Evolutionary conservation across 2,797 vertebrate genomes (phyloP).

Genomic region (Distichodus sexfasciatus): DNA sequence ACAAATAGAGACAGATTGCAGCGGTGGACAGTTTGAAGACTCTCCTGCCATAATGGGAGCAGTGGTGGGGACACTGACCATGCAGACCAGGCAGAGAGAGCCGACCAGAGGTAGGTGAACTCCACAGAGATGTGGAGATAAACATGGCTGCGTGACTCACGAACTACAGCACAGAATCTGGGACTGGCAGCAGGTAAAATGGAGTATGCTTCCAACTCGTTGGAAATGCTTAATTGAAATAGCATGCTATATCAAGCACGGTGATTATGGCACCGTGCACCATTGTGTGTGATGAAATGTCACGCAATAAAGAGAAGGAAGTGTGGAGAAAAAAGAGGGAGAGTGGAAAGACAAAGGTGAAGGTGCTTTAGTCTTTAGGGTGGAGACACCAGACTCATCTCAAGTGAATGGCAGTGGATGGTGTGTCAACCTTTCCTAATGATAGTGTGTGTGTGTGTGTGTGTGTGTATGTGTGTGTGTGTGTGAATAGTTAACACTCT

Average conservation of each 20-base stretch:
- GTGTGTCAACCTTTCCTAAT: slow-evolving; percentile 28
- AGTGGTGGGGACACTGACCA: slow-evolving; percentile 96
- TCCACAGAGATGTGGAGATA: slow-evolving; percentile 7
- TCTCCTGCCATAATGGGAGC: slow-evolving; percentile 88
- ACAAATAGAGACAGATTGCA: slow-evolving; percentile 32
- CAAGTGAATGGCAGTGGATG: no score
- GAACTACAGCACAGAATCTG: not conserved
- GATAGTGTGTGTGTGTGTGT: slow-evolving; percentile 41
- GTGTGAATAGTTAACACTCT: slow-evolving; percentile 69
- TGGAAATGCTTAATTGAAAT: no score
- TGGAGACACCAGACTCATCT: no score
- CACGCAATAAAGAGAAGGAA: no score
- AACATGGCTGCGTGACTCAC: not conserved
- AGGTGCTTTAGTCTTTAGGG: no score
- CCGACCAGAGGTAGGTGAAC: slow-evolving; percentile 90
- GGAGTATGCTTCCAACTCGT: no score
- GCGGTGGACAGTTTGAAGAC: slow-evolving; percentile 59
- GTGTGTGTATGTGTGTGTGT: slow-evolving; percentile 14
- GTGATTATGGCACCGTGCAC: no score
- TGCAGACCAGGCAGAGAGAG: slow-evolving; percentile 96
- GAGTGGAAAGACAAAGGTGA: no score
- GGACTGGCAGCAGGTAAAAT: no score
- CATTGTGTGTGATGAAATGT: no score
- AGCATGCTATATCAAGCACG: not conserved
- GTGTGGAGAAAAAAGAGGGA: no score